Evolutionary conservation across 30 jellyfish, hydroid and myxozoan genomes (phyloP).

Genomic region (Pelagia noctiluca): DNA sequence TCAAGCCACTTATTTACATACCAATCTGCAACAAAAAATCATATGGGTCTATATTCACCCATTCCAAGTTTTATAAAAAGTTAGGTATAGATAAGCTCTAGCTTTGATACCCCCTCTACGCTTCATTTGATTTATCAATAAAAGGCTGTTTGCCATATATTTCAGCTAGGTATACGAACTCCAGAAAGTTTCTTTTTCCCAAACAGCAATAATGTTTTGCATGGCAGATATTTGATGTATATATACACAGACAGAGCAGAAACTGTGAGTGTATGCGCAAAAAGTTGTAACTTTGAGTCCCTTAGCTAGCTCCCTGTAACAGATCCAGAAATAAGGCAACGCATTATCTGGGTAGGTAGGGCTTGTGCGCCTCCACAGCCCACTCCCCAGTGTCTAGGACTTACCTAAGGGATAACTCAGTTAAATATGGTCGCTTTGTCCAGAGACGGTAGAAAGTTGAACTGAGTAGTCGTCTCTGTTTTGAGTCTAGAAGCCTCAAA

Average conservation of each 20-base stretch:
- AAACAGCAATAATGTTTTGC: conserved; percentile 1
- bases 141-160: conserved; percentile 22
- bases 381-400: no score
- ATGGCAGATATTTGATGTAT: conserved; percentile 18
- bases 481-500: no score
- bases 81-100: conserved; percentile 7
- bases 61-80: not conserved
- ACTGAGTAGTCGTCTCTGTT: no score
- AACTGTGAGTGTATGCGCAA: conserved; percentile 17
- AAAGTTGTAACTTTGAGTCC: conserved; percentile 9
- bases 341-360: no score
- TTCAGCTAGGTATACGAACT: conserved; percentile 4
- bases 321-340: conserved; percentile 16
- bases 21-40: conserved; percentile 31
- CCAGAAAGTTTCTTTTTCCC: conserved; percentile 15
- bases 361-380: no score
- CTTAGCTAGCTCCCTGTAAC: conserved; percentile 3
- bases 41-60: not conserved
- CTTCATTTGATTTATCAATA: conserved; percentile 7
- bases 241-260: conserved; percentile 11
- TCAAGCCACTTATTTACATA: conserved; percentile 26
- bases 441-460: no score
- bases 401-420: no score
- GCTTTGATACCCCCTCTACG: conserved; percentile 24
- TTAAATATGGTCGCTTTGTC: no score